Evolutionary conservation across 2,113 vertebrate species (phyloP).

Genomic region (Dinomys branickii): DNA sequence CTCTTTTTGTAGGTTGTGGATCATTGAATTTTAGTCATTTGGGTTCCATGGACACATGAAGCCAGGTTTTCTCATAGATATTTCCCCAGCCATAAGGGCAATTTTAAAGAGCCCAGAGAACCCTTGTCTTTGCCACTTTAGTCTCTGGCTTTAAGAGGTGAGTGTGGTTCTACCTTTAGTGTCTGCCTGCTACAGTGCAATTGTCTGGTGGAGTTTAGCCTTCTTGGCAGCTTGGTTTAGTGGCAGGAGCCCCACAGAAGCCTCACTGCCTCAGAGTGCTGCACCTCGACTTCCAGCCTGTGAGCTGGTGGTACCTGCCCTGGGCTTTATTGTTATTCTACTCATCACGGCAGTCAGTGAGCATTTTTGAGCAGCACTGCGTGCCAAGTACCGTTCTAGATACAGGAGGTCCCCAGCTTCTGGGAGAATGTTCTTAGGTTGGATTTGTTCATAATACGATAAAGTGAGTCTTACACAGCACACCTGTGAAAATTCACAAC

Average conservation of each 20-base stretch:
- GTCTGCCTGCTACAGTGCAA: not conserved
- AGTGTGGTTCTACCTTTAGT: not conserved
- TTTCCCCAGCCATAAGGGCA: not conserved
- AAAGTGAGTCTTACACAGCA: not conserved
- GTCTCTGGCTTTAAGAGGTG: conserved; percentile 9
- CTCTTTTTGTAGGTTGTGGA: not conserved
- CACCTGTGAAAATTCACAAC: not conserved
- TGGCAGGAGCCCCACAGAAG: not conserved
- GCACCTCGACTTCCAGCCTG: not conserved
- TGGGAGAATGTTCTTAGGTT: not conserved
- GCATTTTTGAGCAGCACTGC: not conserved
- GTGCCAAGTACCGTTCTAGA: not conserved
- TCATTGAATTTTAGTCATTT: conserved; percentile 8
- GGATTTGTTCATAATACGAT: not conserved
- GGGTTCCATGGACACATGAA: not conserved
- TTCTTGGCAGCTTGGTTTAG: not conserved
- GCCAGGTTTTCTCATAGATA: not conserved
- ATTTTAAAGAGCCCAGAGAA: not conserved
- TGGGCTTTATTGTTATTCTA: conserved; percentile 1
- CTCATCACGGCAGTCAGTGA: conserved; percentile 1
- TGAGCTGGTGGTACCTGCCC: not conserved
- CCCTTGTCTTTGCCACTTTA: not conserved
- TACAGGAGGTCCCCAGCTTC: not conserved
- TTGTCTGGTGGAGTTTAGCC: not conserved
- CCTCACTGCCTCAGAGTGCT: not conserved